Evolutionary conservation across 2,888 invertebrate species (phyloP).

Genomic region (Sussaba pulchella): DNA sequence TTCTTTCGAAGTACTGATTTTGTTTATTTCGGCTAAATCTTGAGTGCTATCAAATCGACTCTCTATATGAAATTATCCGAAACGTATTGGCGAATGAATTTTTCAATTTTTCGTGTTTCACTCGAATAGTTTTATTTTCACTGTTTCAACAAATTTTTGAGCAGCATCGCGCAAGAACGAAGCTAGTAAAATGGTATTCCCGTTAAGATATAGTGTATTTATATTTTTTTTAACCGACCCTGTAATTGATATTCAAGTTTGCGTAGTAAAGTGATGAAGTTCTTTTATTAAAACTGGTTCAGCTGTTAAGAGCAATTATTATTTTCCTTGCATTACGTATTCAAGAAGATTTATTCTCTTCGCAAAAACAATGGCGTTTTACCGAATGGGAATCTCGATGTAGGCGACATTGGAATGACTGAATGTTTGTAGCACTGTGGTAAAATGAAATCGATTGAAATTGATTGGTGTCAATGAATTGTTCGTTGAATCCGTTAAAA

Average conservation of each 20-base stretch:
- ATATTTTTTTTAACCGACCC: too few relatives aligned
- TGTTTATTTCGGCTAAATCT: slow-evolving; percentile 1
- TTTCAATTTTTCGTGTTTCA: background rate
- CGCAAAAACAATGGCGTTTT: background rate
- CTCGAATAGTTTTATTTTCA: too few relatives aligned
- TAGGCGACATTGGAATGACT: background rate
- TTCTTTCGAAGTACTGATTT: background rate
- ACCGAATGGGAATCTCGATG: background rate
- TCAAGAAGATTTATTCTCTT: background rate
- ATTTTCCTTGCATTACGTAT: background rate
- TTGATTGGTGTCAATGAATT: background rate
- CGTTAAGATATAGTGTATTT: too few relatives aligned
- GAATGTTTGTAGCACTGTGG: background rate
- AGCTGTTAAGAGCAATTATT: background rate
- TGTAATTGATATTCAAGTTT: slow-evolving; percentile 58
- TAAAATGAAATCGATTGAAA: slow-evolving; percentile 14
- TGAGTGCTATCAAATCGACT: slow-evolving; percentile 10
- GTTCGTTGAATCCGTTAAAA: background rate
- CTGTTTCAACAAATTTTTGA: too few relatives aligned
- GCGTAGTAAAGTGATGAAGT: slow-evolving; percentile 33
- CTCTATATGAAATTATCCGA: background rate
- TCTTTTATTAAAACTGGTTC: background rate
- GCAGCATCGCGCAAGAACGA: slow-evolving; percentile 55
- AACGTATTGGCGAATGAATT: background rate
- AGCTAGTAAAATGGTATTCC: slow-evolving; percentile 46